Evolutionary conservation across 2,797 vertebrate species (phyloP), one percentile per base, ranked within the genome.

Genomic region (Numenius phaeopus): DNA sequence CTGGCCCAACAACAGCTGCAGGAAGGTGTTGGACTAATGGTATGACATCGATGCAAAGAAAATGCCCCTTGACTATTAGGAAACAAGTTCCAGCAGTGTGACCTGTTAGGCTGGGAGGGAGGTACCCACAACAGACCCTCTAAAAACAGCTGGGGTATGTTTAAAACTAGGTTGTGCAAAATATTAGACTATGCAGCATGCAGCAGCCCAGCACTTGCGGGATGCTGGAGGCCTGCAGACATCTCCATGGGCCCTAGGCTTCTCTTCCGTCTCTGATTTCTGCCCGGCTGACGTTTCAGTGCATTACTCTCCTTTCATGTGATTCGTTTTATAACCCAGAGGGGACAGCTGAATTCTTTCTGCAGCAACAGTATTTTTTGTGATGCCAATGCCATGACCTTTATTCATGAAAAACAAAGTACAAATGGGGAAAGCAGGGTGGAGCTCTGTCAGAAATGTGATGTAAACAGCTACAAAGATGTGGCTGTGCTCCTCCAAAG

Each of bases 331-430:
- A 92, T 88, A 95, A 83, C 83, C 82, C 95, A 94, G 87, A 96
- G 67, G 85, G 94, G 77, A 97, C 39, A 84, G 87, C 62, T 93
- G 81, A 94, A 93, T 96, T 97, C 93, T 73, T 92, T 96, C 84
- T 97, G 32, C 85, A 91, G 83, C 89, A 95, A 91, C 83, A 91
- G 50, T 87, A 85, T 90, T 94, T 94, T 92, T 93, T 86, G 83
- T 91, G 85, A 91, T 97, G 94, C 96, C 94, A 95, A 65, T 97
- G 93, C 66, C 92, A 71, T 84, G 95, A 97, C 96, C 97, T 97
- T 96, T 97, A 96, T 96, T 97, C 96, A 96, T 82, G 58, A 83
- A 95, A 97, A 97, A 97, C 93, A 84, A 90, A 97, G 90, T 87
- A 89, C 65, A 47, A 92, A 93, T 95, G 91, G 94, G 71, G 93